A percentile compares a stretch with the other conserved stretches of the same genome.
These are phyloP conservation scores for Clupea harengus DNA, from an alignment of 2,113 vertebrate genomes.

Conservation along the genomic window DNA sequence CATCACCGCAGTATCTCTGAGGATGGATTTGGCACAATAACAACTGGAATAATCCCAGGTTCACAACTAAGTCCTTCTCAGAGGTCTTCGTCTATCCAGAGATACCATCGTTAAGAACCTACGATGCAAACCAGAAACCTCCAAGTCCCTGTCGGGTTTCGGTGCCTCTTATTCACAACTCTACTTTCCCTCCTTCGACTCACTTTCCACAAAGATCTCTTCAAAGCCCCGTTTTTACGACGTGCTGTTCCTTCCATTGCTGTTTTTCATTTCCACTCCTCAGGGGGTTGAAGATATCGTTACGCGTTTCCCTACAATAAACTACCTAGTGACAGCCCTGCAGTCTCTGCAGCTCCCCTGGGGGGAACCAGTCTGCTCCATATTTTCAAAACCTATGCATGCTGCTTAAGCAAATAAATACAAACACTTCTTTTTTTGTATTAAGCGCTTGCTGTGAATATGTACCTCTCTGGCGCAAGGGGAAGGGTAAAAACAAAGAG, in stretches of 20 bases:
- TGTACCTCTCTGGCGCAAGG: constrained; percentile 27
- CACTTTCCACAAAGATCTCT: neutral
- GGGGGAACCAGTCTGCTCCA: constrained; percentile 52
- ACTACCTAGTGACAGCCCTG: constrained; percentile 34
- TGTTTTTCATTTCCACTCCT: constrained; percentile 23
- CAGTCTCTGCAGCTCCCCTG: constrained; percentile 53
- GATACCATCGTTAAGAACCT: neutral
- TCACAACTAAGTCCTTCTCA: neutral
- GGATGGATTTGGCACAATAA: neutral
- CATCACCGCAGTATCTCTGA: neutral
- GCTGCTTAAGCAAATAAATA: constrained; percentile 50
- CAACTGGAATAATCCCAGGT: neutral
- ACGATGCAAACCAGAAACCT: neutral
- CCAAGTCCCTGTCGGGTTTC: neutral
- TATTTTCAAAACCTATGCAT: constrained; percentile 51
- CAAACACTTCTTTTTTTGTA: constrained; percentile 41
- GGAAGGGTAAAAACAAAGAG: neutral
- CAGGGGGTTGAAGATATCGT: constrained; percentile 38
- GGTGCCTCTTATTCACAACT: neutral
- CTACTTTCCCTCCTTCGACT: neutral
- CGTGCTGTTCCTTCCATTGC: constrained; percentile 12
- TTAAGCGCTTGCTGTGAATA: constrained; percentile 51
- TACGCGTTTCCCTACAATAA: constrained; percentile 64
- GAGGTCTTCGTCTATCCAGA: neutral
- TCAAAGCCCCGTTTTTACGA: constrained; percentile 11